Percentiles rank a stretch among this genome's conserved stretches.
Evolutionary conservation across 2,797 vertebrate genomes (phyloP).

Genomic region (Pogonophryne albipinna): DNA sequence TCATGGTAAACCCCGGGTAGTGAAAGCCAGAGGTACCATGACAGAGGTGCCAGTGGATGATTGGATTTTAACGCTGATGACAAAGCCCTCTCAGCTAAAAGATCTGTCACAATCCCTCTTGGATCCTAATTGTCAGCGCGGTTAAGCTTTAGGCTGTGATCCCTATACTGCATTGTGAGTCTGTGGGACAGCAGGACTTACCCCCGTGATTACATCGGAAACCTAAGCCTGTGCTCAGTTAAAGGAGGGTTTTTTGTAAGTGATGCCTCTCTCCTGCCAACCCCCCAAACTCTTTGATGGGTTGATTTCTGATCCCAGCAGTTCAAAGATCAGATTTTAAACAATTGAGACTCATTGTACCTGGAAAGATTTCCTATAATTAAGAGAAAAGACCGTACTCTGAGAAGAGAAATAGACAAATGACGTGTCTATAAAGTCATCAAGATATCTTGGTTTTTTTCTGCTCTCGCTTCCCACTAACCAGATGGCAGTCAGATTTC

Average conservation of each 20-base stretch:
- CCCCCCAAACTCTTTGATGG: conserved; percentile 23
- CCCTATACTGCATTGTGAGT: conserved; percentile 57
- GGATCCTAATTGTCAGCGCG: conserved; percentile 69
- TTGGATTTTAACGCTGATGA: conserved; percentile 68
- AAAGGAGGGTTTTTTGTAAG: conserved; percentile 9
- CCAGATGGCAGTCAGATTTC: conserved; percentile 83
- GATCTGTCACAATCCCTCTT: conserved; percentile 69
- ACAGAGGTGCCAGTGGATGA: conserved; percentile 66
- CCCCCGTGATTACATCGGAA: conserved; percentile 60
- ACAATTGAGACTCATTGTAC: conserved; percentile 20
- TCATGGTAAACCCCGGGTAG: conserved; percentile 42
- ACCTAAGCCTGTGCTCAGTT: conserved; percentile 40
- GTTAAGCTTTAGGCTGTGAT: conserved; percentile 69
- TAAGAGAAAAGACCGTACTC: conserved; percentile 11
- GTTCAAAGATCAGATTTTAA: conserved; percentile 13
- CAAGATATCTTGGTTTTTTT: conserved; percentile 55
- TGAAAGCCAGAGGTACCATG: conserved; percentile 39
- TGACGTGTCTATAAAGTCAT: conserved; percentile 67
- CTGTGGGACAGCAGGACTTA: conserved; percentile 51
- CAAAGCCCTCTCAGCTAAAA: conserved; percentile 63
- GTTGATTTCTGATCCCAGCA: conserved; percentile 11
- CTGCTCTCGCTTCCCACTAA: conserved; percentile 64
- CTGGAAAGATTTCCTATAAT: conserved; percentile 30
- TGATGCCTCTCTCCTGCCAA: conserved; percentile 33
- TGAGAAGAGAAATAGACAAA: conserved; percentile 66